phyloP scores from a whole-genome alignment of 53 echinoderm and acorn worm species.

The Paracentrotus lividus region DNA sequence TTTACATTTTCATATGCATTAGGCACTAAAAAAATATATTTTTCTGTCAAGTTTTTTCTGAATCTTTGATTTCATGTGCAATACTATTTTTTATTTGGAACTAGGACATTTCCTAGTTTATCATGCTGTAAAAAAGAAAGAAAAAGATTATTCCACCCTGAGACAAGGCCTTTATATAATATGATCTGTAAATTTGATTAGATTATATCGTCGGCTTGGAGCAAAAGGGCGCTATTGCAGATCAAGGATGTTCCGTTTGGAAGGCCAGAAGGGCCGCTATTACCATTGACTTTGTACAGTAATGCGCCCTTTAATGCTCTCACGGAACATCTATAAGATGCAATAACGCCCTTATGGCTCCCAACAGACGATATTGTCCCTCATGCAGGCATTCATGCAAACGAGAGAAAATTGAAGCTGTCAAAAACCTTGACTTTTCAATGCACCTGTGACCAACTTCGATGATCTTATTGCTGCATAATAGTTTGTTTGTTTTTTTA shows the following conservation, averaged over 20 bases:
- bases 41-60: background rate
- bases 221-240: too few species aligned
- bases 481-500: background rate
- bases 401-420: background rate
- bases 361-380: background rate
- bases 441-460: background rate
- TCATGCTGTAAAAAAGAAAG: background rate
- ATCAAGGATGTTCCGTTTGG: too few species aligned
- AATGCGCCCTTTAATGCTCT: too few species aligned
- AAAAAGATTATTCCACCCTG: background rate
- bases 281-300: too few species aligned
- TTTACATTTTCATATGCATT: too few species aligned
- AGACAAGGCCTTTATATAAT: background rate
- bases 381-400: background rate
- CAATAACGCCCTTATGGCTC: too few species aligned
- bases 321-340: too few species aligned
- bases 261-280: too few species aligned
- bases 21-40: too few species aligned
- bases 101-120: background rate
- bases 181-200: background rate
- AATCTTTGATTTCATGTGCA: background rate
- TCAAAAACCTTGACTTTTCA: constrained; percentile 3
- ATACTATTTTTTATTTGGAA: too few species aligned
- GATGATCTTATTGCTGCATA: background rate
- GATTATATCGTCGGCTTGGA: background rate